phyloP scores from a whole-genome alignment of 2,797 vertebrate genomes.

The Hoplostethus mediterraneus region DNA sequence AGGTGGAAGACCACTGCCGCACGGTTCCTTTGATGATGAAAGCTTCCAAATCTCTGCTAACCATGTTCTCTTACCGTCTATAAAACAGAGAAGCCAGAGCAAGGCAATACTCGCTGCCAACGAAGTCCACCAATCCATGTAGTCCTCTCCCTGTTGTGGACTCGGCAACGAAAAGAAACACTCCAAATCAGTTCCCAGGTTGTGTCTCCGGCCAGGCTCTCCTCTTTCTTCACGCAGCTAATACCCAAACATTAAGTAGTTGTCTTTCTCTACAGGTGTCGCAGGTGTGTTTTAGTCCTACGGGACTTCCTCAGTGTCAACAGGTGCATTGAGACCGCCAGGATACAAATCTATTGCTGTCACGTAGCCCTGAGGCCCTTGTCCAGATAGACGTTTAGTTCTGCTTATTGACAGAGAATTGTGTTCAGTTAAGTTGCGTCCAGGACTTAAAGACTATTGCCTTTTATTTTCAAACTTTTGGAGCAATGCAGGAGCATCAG shows the following conservation, averaged over 20 bases:
- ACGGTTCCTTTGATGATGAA: conserved; percentile 24
- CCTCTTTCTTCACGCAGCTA: conserved; percentile 57
- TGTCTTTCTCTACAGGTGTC: too few relatives aligned
- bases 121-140: conserved; percentile 80
- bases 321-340: conserved; percentile 45
- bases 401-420: too few relatives aligned
- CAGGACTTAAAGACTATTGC: too few relatives aligned
- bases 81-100: conserved; percentile 81
- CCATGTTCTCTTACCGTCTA: conserved; percentile 75
- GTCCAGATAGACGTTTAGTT: too few relatives aligned
- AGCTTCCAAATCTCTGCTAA: conserved; percentile 16
- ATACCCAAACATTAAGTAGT: conserved; percentile 19
- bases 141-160: conserved; percentile 58
- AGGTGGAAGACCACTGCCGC: neutral
- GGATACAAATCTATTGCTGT: neutral
- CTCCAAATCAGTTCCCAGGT: conserved; percentile 26
- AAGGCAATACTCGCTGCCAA: conserved; percentile 73
- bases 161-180: conserved; percentile 54
- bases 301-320: conserved; percentile 32
- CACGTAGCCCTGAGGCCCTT: too few relatives aligned
- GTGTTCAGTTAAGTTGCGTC: too few relatives aligned
- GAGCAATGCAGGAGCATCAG: too few relatives aligned
- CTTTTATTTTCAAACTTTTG: too few relatives aligned
- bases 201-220: conserved; percentile 51
- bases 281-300: neutral